These are phyloP conservation scores for Megalopta genalis DNA, from an alignment of 1,140 invertebrate genomes.

Conservation along the genomic window DNA sequence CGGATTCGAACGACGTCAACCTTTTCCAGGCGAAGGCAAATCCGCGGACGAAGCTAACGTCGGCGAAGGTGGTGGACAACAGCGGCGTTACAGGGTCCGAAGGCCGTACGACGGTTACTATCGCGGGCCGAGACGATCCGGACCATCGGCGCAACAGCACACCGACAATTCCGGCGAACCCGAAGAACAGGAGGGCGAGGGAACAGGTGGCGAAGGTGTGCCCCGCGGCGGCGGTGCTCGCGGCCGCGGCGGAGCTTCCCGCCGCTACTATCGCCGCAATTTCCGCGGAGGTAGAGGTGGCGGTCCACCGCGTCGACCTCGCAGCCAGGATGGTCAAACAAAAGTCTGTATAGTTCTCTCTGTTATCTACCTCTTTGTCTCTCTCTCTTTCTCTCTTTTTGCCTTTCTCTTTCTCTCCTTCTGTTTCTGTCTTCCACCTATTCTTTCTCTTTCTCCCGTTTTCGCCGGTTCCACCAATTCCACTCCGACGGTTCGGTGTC, in stretches of 20 bases:
- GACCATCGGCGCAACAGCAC: conserved; percentile 69
- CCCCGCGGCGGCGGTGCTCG: conserved; percentile 78
- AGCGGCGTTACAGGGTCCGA: conserved; percentile 79
- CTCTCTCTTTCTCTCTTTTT: no score
- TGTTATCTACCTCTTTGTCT: no score
- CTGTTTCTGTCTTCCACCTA: no score
- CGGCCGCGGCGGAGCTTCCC: conserved; percentile 79
- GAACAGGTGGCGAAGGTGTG: conserved; percentile 71
- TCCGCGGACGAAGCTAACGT: conserved; percentile 44
- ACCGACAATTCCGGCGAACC: conserved; percentile 74
- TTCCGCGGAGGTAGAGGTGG: conserved; percentile 82
- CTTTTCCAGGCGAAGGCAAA: conserved; percentile 72
- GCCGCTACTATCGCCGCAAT: conserved; percentile 85
- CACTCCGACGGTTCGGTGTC: neutral
- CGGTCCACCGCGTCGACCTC: conserved; percentile 78
- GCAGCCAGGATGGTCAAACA: conserved; percentile 82
- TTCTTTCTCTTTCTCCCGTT: no score
- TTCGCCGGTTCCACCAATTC: no score
- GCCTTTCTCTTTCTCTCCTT: no score
- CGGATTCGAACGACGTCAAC: no score
- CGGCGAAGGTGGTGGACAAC: conserved; percentile 75
- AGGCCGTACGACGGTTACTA: conserved; percentile 78
- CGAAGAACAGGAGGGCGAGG: conserved; percentile 69
- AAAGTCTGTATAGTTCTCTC: conserved; percentile 38
- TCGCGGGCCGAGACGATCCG: conserved; percentile 72